A percentile compares a stretch with the other conserved stretches of the same genome.
Conservation (phyloP, 2,797 vertebrate genomes). For the Phataginus tricuspis region DNA sequence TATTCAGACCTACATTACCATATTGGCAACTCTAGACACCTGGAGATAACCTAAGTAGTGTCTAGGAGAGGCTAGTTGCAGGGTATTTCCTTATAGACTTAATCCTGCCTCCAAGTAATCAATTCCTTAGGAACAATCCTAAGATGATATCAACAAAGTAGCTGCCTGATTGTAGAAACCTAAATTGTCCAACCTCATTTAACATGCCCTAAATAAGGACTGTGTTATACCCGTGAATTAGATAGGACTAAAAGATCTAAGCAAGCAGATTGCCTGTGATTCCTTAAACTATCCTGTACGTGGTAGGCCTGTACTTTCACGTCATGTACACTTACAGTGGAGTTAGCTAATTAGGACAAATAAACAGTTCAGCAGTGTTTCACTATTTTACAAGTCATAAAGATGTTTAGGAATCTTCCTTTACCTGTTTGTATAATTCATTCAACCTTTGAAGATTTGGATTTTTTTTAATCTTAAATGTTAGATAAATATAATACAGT, state of each 20-base stretch:
- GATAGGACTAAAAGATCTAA: neutral
- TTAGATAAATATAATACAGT: neutral
- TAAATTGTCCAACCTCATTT: neutral
- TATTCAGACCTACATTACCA: neutral
- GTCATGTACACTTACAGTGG: neutral
- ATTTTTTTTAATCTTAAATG: neutral
- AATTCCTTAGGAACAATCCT: neutral
- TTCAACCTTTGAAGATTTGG: neutral
- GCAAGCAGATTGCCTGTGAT: neutral
- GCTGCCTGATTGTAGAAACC: conserved; percentile 23
- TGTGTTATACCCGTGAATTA: neutral
- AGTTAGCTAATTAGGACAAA: conserved; percentile 20
- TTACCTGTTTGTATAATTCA: conserved; percentile 8
- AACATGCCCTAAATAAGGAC: neutral
- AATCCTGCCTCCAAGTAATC: neutral
- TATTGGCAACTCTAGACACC: neutral
- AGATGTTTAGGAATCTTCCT: neutral
- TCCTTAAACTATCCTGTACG: neutral
- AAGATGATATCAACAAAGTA: neutral
- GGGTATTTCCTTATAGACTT: neutral
- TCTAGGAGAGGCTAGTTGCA: neutral
- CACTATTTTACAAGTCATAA: neutral
- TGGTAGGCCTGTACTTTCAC: neutral
- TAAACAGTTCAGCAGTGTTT: neutral
- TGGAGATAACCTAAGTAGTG: neutral